Evolutionary conservation across 2,888 invertebrate species (phyloP), one percentile per base, ranked within the genome.

Genomic region (Rotaria magnacalcarata): DNA sequence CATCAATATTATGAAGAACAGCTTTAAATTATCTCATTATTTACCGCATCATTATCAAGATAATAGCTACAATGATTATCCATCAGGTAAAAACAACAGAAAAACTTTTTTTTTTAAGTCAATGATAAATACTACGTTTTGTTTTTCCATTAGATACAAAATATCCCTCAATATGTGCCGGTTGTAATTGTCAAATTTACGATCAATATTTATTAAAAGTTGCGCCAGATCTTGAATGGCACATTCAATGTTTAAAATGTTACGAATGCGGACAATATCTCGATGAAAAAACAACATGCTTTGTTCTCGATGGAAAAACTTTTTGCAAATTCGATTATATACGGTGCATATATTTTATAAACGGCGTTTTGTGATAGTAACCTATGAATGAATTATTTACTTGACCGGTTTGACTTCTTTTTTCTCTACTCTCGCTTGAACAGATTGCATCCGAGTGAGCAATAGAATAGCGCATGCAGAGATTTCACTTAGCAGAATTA

Each of bases 131-230:
- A 34, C 34, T 14, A 3, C 16, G 24, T 60, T 27, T 60, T 60
- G 27, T 27, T 67, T 67, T 67, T 60, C 1, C 19, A 1, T 67
- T 19, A 67, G 67, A 67, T 34, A 67, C 34, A 24, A 85, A 85
- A 56, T 56, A 24, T 14, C 19, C 52, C 2, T 86, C 86, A 74
- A 89, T 90, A 89, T 98, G 97, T 93, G 96, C 96, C 90, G 97
- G 97, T 85, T 98, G 97, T 92, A 96, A 97, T 11, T 95, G 95
- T 87, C 96, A 95, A 92, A 99, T 99, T 91, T 95, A 96, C 92
- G 99, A 99, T 93, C 97, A 97, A 93, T 99, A 96, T 94, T 97
- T 99, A 92, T 93, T 99, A 89, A 94, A 96, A 90, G 98, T 99
- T 89, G 96, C 97, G 0, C 98, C 99, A 19, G 97, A 99, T 93